phyloP scores from a whole-genome alignment of 2,797 vertebrate genomes.

The Micromesistius poutassou region DNA sequence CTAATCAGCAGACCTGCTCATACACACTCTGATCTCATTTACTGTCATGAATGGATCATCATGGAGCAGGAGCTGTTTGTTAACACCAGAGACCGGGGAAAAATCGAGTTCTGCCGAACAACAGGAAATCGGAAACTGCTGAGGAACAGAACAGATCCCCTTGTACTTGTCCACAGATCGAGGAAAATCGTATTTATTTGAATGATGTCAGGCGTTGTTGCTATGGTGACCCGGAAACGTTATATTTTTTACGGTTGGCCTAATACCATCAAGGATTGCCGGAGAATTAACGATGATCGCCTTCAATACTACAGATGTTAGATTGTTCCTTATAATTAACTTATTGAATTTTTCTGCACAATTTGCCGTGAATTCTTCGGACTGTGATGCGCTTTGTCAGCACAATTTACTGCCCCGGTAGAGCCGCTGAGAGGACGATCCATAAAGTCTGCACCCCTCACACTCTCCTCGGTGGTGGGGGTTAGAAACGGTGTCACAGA shows the following conservation, averaged over 20 bases:
- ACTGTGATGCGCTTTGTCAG: constrained; percentile 59
- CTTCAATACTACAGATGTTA: neutral
- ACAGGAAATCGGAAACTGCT: neutral
- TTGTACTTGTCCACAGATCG: constrained; percentile 25
- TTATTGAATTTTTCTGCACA: constrained; percentile 31
- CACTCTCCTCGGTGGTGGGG: constrained; percentile 48
- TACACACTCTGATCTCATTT: constrained; percentile 55
- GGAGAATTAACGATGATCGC: constrained; percentile 21
- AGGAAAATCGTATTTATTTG: constrained; percentile 36
- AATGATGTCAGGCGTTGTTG: constrained; percentile 29
- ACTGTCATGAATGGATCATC: constrained; percentile 53
- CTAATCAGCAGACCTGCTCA: constrained; percentile 46
- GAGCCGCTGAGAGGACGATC: constrained; percentile 59
- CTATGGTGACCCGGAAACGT: neutral
- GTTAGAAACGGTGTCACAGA: constrained; percentile 64
- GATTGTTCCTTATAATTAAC: constrained; percentile 44
- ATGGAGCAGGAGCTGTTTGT: constrained; percentile 48
- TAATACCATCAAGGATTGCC: constrained; percentile 12
- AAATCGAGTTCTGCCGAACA: constrained; percentile 39
- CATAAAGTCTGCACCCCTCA: constrained; percentile 57
- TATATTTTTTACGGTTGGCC: too few relatives aligned
- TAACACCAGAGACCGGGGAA: constrained; percentile 53
- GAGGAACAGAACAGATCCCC: neutral
- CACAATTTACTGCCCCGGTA: constrained; percentile 63
- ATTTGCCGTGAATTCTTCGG: constrained; percentile 38